Evolutionary conservation across 2,113 vertebrate species (phyloP).

Genomic region (Bubo blakistoni): DNA sequence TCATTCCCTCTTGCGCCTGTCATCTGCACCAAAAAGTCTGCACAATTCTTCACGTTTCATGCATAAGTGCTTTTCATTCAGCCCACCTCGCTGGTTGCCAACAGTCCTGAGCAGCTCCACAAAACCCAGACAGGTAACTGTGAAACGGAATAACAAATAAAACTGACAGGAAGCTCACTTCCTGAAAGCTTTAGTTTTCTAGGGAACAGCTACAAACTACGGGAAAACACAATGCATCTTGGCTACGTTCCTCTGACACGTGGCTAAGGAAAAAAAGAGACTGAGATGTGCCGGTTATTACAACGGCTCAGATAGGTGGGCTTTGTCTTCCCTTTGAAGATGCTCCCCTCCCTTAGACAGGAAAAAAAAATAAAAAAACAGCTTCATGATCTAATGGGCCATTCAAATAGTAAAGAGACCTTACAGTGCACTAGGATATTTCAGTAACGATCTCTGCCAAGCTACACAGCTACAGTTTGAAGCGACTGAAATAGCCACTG

Average conservation of each 20-base stretch:
- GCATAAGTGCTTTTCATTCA: background rate
- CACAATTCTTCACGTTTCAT: fast-evolving
- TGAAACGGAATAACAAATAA: background rate
- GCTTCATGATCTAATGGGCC: background rate
- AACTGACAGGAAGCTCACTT: slow-evolving; percentile 16
- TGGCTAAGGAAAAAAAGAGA: background rate
- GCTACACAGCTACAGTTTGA: background rate
- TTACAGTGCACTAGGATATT: background rate
- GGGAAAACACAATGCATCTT: background rate
- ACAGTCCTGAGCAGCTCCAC: background rate
- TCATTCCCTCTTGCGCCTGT: background rate
- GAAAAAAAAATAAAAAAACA: background rate
- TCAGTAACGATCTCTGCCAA: background rate
- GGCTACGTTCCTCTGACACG: background rate
- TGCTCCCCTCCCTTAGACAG: background rate
- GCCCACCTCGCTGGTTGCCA: background rate
- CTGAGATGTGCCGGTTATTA: fast-evolving
- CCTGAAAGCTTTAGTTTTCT: background rate
- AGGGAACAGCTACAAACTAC: background rate
- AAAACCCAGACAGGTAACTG: slow-evolving; percentile 5
- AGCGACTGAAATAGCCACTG: background rate
- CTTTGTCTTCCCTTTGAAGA: background rate
- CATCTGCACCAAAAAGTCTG: background rate
- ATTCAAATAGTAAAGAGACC: background rate
- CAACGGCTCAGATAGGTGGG: background rate